A percentile compares a stretch with the other conserved stretches of the same genome.
phyloP scores from a whole-genome alignment of 2,797 vertebrate genomes.

The Rhyacichthys aspro region DNA sequence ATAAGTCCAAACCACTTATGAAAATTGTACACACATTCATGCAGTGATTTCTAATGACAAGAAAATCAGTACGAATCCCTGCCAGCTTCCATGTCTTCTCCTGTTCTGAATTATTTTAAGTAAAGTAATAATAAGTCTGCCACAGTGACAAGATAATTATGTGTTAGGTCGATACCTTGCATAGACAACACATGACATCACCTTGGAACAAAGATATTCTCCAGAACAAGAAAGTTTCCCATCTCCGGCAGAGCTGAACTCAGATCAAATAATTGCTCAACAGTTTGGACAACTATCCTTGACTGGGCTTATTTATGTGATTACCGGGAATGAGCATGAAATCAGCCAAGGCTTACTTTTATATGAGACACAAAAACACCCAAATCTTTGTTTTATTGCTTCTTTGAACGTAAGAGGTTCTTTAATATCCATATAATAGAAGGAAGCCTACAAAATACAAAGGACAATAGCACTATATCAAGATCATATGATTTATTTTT shows the following conservation, averaged over 20 bases:
- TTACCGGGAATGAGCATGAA: conserved; percentile 29
- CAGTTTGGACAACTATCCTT: conserved; percentile 32
- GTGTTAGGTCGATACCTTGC: conserved; percentile 13
- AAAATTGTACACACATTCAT: too few species aligned
- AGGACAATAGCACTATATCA: too few species aligned
- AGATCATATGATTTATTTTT: too few species aligned
- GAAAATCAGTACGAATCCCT: too few species aligned
- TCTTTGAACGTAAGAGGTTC: conserved; percentile 9
- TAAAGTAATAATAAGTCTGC: background rate
- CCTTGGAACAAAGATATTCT: conserved; percentile 1
- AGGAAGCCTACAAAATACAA: too few species aligned
- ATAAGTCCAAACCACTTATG: too few species aligned
- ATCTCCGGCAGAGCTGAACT: conserved; percentile 41
- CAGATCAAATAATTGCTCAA: conserved; percentile 45
- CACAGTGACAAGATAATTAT: background rate
- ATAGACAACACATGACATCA: conserved; percentile 38
- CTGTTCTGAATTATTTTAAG: background rate
- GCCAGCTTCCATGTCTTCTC: too few species aligned
- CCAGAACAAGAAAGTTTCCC: conserved; percentile 36
- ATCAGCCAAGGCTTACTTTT: conserved; percentile 55
- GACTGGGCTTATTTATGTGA: conserved; percentile 45
- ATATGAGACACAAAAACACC: conserved; percentile 26
- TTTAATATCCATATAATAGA: too few species aligned
- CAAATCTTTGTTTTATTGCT: conserved; percentile 31
- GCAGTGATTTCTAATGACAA: too few species aligned